Conservation (phyloP, 1,140 invertebrate species). For the Ceratosolen solmsi region DNA sequence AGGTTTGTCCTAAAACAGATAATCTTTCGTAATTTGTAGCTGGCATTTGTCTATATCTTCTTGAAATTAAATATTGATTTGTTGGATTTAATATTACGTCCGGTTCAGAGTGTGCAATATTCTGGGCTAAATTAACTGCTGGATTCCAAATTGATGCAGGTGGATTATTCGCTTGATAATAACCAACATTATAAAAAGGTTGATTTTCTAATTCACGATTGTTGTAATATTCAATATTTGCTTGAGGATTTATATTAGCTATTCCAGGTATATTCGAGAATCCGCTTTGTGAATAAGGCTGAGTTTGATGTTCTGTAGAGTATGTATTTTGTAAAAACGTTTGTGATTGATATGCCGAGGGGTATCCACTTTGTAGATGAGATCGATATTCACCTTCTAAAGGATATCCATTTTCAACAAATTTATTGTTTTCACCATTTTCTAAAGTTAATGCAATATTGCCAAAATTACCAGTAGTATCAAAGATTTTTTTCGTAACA, state of each 20-base stretch:
- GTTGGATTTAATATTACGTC: not conserved
- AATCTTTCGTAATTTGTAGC: not conserved
- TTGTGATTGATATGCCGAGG: not conserved
- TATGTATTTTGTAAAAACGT: not conserved
- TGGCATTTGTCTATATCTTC: slow-evolving; percentile 25
- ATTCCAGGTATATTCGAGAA: too few species aligned
- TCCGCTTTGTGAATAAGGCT: too few species aligned
- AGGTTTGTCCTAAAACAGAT: not conserved
- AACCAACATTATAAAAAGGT: not conserved
- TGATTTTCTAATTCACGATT: not conserved
- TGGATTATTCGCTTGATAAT: not conserved
- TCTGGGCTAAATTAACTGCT: not conserved
- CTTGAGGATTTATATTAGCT: too few species aligned
- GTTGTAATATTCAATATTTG: not conserved
- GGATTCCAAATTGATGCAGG: not conserved
- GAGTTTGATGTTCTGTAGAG: not conserved
- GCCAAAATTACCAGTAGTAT: not conserved
- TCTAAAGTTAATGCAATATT: not conserved
- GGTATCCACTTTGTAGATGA: not conserved
- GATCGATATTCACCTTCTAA: not conserved
- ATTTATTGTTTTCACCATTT: not conserved
- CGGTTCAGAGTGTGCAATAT: not conserved
- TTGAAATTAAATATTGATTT: not conserved
- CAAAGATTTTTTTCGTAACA: not conserved
- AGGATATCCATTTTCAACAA: not conserved